Base-by-base conservation (phyloP, 2,888 invertebrate genomes). In the Drosophila fulvimacula region DNA sequence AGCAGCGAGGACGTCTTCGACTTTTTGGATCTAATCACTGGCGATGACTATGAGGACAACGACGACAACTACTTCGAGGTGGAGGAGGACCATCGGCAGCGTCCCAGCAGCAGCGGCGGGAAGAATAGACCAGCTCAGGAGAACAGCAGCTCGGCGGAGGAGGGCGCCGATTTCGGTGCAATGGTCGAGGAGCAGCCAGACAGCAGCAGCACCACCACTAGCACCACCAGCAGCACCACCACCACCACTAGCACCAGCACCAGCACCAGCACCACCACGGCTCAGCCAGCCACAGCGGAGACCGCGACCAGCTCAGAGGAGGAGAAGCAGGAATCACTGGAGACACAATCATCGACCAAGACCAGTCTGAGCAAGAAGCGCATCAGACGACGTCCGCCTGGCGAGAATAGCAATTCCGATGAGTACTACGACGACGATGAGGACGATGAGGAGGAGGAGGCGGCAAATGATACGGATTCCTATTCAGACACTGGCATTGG, bases 111-210 rank as follows among this genome's bases (percentile, higher is more conserved):
- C 55, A 66, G 61, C 38, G 24, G 27, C 46, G 67, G 57, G 49
- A 70, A 60, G 11, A 57, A 53, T 39, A 19, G 13, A 3, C 69
- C 68, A 1, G 44, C 56, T n/a, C 67, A 75, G 48, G 76, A 82
- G 48, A 78, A 85, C 32, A 86, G 80, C 73, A 90, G 83, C 57
- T 89, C 90, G 0, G 79, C 89, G 3, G 88, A 90, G 53, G 82
- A 82, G 17, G 79, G 72, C 13, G 83, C 85, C 1, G 88, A 90
- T 15, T 90, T 80, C 60, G 90, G 88, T 10, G 90, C 90, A 4
- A 61, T 88, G 71, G 79, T 82, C 1, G 80, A 80, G 38, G 80
- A 80, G 30, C 39, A 46, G 13, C 51, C 66, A 17, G 30, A n/a
- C 7, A 32, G 7, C 0, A 57, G n/a, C 13, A 44, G 15, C 13